Evolutionary conservation across 2,888 invertebrate species (phyloP), one percentile per base, ranked within the genome.

Genomic region (Diarsia rubi): DNA sequence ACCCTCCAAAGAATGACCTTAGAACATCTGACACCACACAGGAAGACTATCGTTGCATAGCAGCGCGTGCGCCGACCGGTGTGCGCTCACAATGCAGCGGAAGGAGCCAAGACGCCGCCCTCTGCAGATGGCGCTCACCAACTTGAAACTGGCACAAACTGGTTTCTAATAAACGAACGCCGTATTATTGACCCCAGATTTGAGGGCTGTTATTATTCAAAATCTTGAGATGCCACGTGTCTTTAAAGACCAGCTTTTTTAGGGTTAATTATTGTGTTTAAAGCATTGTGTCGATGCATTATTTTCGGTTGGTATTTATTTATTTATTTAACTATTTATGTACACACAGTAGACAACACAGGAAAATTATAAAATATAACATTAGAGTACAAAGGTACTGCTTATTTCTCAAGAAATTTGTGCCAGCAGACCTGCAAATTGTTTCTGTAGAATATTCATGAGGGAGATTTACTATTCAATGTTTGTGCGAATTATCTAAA

Each of bases 31-130:
- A 84, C 76, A 82, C 81, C 73, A 78, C 49, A 85, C 85, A 86
- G 77, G 83, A 84, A 82, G 87, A 86, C 75, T 81, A 81, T 78
- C 71, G 82, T 78, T 91, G 94, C 94, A 92, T 59, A 88, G 92
- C 95, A 88, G 92, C 95, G 95, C 95, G 95, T 95, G 95, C 95
- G 94, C 93, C 87, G 87, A 89, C 93, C 93, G 93, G 92, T 93
- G 94, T 89, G 88, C 84, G 72, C 64, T 86, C 91, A 96, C 96
- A 96, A 96, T 94, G 93, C 95, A 95, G 89, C 96, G 96, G 96
- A 96, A 96, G 95, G 94, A 92, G 94, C 91, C 93, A 96, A 95
- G 96, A 95, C 92, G 94, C 91, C 93, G 91, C 93, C 94, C 94
- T 94, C 93, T 92, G 93, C 95, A 95, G 95, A 92, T 94, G 93